Evolutionary conservation across 1,140 invertebrate genomes (phyloP).

Genomic region (Drosophila saltans): DNA sequence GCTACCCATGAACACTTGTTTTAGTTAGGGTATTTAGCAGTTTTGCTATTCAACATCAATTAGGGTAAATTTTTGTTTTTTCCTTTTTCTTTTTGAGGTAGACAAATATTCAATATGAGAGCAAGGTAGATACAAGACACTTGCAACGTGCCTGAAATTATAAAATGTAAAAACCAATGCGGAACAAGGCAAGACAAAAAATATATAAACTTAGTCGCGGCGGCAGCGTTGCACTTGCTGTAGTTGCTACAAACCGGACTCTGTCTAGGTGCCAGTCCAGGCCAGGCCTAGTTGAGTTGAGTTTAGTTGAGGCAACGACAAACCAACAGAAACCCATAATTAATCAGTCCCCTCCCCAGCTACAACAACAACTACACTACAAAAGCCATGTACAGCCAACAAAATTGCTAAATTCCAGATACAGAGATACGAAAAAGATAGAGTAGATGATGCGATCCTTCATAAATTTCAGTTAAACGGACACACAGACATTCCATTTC

Average conservation of each 20-base stretch:
- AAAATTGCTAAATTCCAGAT: slow-evolving; percentile 60
- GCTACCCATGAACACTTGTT: too few relatives aligned
- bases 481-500: background rate
- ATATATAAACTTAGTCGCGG: background rate
- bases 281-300: slow-evolving; percentile 52
- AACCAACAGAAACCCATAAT: slow-evolving; percentile 70
- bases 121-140: slow-evolving; percentile 35
- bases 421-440: background rate
- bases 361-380: slow-evolving; percentile 41
- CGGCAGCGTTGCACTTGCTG: slow-evolving; percentile 61
- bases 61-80: too few relatives aligned
- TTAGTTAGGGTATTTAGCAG: background rate
- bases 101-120: slow-evolving; percentile 27
- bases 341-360: slow-evolving; percentile 63
- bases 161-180: slow-evolving; percentile 75
- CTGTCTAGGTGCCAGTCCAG: slow-evolving; percentile 25
- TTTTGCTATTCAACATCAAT: too few relatives aligned
- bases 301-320: slow-evolving; percentile 68
- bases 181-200: slow-evolving; percentile 46
- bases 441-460: slow-evolving; percentile 5
- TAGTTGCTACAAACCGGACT: slow-evolving; percentile 26
- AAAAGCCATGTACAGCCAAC: slow-evolving; percentile 43
- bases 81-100: slow-evolving; percentile 7
- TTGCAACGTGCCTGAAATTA: slow-evolving; percentile 76
- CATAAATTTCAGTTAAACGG: background rate